These are phyloP conservation scores for Oncorhynchus kisutch DNA, from an alignment of 2,113 vertebrate species.

Conservation along the genomic window DNA sequence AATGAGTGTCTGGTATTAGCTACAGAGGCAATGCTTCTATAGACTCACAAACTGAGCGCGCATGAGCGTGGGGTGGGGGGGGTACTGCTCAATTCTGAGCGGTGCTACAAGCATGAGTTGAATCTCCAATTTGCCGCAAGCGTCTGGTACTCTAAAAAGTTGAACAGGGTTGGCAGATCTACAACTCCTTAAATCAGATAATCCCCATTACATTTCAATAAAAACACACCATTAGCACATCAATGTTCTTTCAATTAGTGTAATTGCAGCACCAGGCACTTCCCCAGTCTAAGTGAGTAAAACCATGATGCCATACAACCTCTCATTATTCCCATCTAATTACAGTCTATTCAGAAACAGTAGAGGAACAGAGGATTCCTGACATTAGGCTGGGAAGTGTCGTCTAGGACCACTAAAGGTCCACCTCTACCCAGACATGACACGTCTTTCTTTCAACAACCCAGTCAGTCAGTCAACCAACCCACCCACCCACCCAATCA, in stretches of 20 bases:
- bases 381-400: too few relatives aligned
- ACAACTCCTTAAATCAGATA: too few relatives aligned
- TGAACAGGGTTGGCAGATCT: too few relatives aligned
- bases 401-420: slow-evolving; percentile 13
- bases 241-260: background rate
- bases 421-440: background rate
- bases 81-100: too few relatives aligned
- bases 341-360: slow-evolving; percentile 13
- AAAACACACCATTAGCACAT: background rate
- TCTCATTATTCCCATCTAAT: slow-evolving; percentile 43
- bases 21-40: too few relatives aligned
- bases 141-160: too few relatives aligned
- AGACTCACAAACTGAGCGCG: too few relatives aligned
- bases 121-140: too few relatives aligned
- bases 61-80: too few relatives aligned
- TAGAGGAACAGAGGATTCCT: slow-evolving; percentile 13
- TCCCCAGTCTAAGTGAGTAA: slow-evolving; percentile 17
- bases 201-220: background rate
- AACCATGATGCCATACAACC: slow-evolving; percentile 52
- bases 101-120: too few relatives aligned
- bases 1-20: too few relatives aligned
- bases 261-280: background rate
- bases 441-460: too few relatives aligned
- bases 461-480: background rate
- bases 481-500: background rate